Base-by-base conservation (phyloP, 2,113 vertebrate species). In the Festucalex cinctus region DNA sequence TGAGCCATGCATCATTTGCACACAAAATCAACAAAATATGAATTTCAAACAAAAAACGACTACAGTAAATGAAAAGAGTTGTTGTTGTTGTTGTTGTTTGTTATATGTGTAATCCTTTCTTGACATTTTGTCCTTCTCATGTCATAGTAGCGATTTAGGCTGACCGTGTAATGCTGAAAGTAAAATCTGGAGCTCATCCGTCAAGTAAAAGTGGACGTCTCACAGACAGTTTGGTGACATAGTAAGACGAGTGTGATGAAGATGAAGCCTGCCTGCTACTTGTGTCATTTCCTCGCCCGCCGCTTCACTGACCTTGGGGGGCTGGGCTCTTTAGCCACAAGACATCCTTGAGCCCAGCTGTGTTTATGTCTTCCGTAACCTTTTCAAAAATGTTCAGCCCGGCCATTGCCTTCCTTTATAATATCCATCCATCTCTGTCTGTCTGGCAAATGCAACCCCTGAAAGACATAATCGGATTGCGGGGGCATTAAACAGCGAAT, bases 381-480 rank as follows among this genome's bases (percentile, higher is more conserved):
- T 86, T 90, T 88, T 86, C 75, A 86, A 88, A 88, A 82, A 78
- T 58, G 41, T 80, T 70, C 76, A 63, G 16, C 71, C 71, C 26
- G 58, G 64, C 79, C 78, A 67, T 9, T 79, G 82, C 75, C 71
- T 66, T 41, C 74, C 75, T 84, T 86, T 82, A 83, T 83, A 79
- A 84, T 85, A 71, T 78, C 81, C 88, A 90, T 93, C 86, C 77
- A 75, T 93, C 89, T 90, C 78, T 87, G 86, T 90, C 83, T 41
- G 67, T 1, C 69, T 46, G 36, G 60, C 59, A 48, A 82, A 85
- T 61, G 73, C 68, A 68, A 37, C 67, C 74, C 36, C 58, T 2
- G 41, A 85, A 90, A 88, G 69, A 74, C 83, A 81, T 91, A 91
- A 92, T 91, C 88, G 71, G 80, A 90, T 92, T 88, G 83, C 63